Evolutionary conservation across 2,888 invertebrate genomes (phyloP), one percentile per base, ranked within the genome.

Genomic region (Caradrina kadenii): DNA sequence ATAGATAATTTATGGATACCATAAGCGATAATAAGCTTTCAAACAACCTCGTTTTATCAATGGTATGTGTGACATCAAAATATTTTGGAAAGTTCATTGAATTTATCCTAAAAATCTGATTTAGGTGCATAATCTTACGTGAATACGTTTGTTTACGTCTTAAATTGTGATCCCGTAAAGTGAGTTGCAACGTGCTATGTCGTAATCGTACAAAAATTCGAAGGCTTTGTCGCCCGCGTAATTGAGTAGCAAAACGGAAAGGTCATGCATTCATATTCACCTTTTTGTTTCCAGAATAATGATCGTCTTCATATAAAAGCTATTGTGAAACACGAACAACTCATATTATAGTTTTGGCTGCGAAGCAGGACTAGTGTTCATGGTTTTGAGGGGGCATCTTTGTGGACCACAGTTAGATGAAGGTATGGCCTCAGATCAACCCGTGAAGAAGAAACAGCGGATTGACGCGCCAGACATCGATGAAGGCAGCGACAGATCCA

Each of bases 371-470:
- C 73, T 70, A 81, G 87, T 78, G 92, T 95, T 94, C 90, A 97
- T 97, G 97, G 97, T 97, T 96, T 96, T 97, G 94, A 96, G 96
- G 92, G 96, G 96, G 93, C 96, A 96, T 87, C 92, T 95, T 88
- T 96, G 96, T 89, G 89, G 90, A 91, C 93, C 94, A 91, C 93
- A 94, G 92, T 92, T 95, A 91, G 93, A 96, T 93, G 96, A 95
- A 93, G 96, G 94, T 87, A 97, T 97, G 97, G 97, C 97, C 89
- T 97, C 97, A 84, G 97, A 98, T 93, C 98, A 98, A 94, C 98
- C 98, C 82, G 97, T 97, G 86, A 98, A 98, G 91, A 98, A 98
- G 96, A 97, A 98, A 90, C 97, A 97, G 90, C 97, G 98, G 88
- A 97, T 98, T 83, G 97, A 97, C 82, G 96, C 96, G 11, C 96